phyloP scores from a whole-genome alignment of 2,797 vertebrate species.

The Momotus momota region DNA sequence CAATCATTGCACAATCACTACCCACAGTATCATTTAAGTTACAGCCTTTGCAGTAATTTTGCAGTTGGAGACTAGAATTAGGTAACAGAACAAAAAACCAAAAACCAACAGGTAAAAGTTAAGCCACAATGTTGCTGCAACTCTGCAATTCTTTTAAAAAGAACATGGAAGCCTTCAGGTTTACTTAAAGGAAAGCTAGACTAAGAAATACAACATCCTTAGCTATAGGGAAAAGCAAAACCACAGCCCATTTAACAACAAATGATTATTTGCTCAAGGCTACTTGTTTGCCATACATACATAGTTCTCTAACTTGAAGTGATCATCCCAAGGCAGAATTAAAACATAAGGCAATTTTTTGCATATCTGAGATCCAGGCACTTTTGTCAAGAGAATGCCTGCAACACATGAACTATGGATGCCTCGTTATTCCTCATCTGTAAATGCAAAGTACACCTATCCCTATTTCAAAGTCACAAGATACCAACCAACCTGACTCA shows the following conservation, averaged over 20 bases:
- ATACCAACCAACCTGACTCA: neutral
- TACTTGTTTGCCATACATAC: neutral
- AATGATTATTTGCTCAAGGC: neutral
- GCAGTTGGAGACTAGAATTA: neutral
- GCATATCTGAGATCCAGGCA: neutral
- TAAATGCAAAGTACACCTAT: neutral
- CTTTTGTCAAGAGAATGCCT: neutral
- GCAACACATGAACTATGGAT: neutral
- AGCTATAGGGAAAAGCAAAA: neutral
- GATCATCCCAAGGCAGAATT: neutral
- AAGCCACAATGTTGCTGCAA: neutral
- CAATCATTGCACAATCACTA: neutral
- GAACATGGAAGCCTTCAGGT: neutral
- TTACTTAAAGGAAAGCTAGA: neutral
- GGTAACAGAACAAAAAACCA: neutral
- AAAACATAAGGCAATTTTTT: neutral
- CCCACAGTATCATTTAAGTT: neutral
- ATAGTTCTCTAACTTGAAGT: neutral
- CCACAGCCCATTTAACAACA: neutral
- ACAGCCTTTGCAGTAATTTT: neutral
- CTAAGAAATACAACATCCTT: neutral
- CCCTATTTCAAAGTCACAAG: neutral
- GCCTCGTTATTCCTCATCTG: neutral
- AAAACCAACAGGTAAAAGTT: neutral
- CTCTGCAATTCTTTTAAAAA: neutral